Conservation (phyloP, 2,888 invertebrate species). For the Trichacis sp. region DNA sequence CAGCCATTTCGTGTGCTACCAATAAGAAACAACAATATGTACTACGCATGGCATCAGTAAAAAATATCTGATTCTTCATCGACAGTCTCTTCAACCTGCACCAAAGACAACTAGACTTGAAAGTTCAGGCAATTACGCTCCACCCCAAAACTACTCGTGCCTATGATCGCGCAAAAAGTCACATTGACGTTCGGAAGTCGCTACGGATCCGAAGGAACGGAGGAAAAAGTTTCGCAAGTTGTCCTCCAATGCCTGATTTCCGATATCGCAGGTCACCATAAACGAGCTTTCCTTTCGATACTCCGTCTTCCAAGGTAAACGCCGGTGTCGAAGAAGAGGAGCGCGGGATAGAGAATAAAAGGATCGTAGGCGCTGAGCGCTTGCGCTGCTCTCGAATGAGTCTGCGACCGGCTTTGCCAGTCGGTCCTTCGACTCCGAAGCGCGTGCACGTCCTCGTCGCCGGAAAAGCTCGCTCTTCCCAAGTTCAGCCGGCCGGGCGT, state of each 20-base stretch:
- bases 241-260: slow-evolving; percentile 35
- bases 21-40: too few relatives aligned
- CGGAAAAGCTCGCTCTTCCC: background rate
- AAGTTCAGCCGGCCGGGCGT: background rate
- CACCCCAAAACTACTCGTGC: background rate
- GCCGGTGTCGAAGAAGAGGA: slow-evolving; percentile 25
- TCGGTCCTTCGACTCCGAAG: slow-evolving; percentile 65
- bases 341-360: slow-evolving; percentile 30
- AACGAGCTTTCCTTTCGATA: slow-evolving; percentile 14
- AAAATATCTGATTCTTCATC: background rate
- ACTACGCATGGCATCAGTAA: background rate
- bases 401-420: slow-evolving; percentile 58
- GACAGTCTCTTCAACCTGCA: background rate
- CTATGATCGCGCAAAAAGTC: slow-evolving; percentile 7
- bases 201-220: slow-evolving; percentile 33
- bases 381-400: slow-evolving; percentile 41
- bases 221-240: slow-evolving; percentile 34
- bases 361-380: slow-evolving; percentile 36
- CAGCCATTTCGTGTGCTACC: too few relatives aligned
- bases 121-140: slow-evolving; percentile 12
- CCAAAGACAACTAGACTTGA: slow-evolving; percentile 1
- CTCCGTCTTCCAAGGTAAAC: slow-evolving; percentile 10
- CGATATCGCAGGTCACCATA: slow-evolving; percentile 27
- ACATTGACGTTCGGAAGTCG: slow-evolving; percentile 36
- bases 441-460: slow-evolving; percentile 54